Evolutionary conservation across 2,113 vertebrate species (phyloP), one percentile per base, ranked within the genome.

Genomic region (Pontoporia blainvillei): DNA sequence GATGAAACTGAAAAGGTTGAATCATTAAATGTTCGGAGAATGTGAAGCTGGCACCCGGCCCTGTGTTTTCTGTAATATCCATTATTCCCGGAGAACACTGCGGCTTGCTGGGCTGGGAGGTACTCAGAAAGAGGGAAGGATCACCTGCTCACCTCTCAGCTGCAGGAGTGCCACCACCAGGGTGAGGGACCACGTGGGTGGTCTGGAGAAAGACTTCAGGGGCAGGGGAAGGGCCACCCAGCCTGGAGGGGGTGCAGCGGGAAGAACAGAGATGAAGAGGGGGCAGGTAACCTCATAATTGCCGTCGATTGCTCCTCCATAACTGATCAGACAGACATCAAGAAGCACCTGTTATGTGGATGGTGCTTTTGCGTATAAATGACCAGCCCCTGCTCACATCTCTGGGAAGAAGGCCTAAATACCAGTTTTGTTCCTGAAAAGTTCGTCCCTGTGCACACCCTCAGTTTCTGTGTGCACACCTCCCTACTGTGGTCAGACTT

Each of bases 51-150:
- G 97, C 89, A 17, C 17, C 57, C 1, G 0, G 86, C 97, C 96
- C 96, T 83, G 88, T 64, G 61, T 83, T 96, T 97, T 97, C 96
- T 91, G 93, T 91, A 93, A 91, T 71, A 91, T 89, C 88, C 94
- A 59, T 93, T 89, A 95, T 95, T 96, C 94, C 91, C n/a, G 1
- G 93, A 96, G 81, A 79, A 57, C 0, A 0, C 27, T 23, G 41
- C 88, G 29, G 18, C 90, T 54, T 29, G 46, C 61, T 57, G 87
- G 25, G 62, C 27, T 85, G 76, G n/a, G 90, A 94, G 96, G 52
- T 21, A 5, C 66, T 13, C 7, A 36, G 59, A 25, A 27, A 49
- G n/a, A 76, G 61, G 59, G 17, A 44, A 8, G 59, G 61, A 44
- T 66, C 81, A 59, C 59, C 34, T 2, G 31, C 59, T 95, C 71